Base-by-base conservation (phyloP, 37 sponge, comb jelly and placozoan genomes). In the Mnemiopsis leidyi region DNA sequence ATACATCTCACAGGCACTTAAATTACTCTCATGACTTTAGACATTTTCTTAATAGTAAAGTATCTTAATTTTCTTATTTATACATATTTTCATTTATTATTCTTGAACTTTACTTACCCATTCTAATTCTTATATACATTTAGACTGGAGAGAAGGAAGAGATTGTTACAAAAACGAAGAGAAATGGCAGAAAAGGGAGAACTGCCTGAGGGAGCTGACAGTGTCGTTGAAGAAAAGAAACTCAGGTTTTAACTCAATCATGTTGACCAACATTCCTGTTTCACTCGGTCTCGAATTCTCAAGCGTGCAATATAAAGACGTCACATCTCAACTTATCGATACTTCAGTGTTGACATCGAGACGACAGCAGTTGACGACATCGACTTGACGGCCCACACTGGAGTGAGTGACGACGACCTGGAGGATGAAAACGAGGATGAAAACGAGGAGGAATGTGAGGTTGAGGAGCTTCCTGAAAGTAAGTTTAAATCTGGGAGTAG, bases 391-490 rank as follows among this genome's bases (percentile, higher is more conserved):
- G 90, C 90, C 23, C 90, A 85, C 90, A 85, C 39, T 0, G 37
- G 37, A 69, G 73, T 69, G 1, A 73, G 73, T 69, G 36, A 36
- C 29, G 36, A 85, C 32, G 94, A 94, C 21, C 93, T 93, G 25
- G 94, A 95, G 9, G 95, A 69, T 0, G 76, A 92, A 29, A 93
- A 94, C 31, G 92, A 61, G 39, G 94, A 76, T 0, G 71, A 95
- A 82, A 39, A 0, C 18, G 93, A 37, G 38, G 93, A 48, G 73
- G 92, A 92, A 20, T 23, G 92, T 16, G 95, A 95, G 83, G 92
- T 94, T 0, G 77, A 97, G 68, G 95, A 96, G 82, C 94, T 85
- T n/a, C 90, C 90, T 9, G 90, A 85, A 21, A 85, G 90, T 85
- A 30, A 79, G 82, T 35, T 5, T 13, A 5, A 5, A 48, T 48